These are phyloP conservation scores for rabbit (Oryctolagus cuniculus) DNA, from an alignment of 2,113 vertebrate genomes.

Conservation along the genomic window DNA sequence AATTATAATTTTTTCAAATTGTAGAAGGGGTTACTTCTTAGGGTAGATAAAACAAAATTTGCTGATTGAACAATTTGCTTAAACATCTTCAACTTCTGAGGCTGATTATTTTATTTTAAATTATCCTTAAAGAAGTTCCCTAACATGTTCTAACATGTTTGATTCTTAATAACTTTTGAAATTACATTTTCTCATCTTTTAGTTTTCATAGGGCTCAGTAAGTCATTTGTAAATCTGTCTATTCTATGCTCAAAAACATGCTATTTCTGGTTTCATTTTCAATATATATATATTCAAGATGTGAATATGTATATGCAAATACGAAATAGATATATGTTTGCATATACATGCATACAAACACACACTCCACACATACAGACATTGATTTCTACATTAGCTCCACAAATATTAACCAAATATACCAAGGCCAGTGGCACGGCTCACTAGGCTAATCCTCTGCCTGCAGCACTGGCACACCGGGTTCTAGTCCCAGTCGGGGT, in stretches of 20 bases:
- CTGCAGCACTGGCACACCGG: too few species aligned
- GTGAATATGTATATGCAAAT: not conserved
- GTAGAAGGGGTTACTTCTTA: not conserved
- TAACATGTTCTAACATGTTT: not conserved
- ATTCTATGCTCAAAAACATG: not conserved
- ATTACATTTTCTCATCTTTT: not conserved
- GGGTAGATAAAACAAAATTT: too few species aligned
- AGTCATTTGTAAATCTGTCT: not conserved
- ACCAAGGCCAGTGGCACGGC: too few species aligned
- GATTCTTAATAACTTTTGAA: not conserved
- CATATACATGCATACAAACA: not conserved
- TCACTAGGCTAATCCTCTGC: too few species aligned
- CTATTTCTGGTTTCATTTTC: not conserved
- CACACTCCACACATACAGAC: not conserved
- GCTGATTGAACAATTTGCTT: not conserved
- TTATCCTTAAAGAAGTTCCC: not conserved
- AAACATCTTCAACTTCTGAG: not conserved
- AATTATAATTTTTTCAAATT: not conserved
- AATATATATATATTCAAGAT: too few species aligned
- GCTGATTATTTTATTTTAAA: not conserved
- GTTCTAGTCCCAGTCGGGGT: too few species aligned
- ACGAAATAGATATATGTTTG: not conserved
- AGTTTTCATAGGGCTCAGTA: not conserved
- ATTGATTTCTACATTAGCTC: not conserved
- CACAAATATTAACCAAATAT: not conserved